Evolutionary conservation across 2,113 vertebrate genomes (phyloP), one percentile per base, ranked within the genome.

Genomic region (Mobula hypostoma): DNA sequence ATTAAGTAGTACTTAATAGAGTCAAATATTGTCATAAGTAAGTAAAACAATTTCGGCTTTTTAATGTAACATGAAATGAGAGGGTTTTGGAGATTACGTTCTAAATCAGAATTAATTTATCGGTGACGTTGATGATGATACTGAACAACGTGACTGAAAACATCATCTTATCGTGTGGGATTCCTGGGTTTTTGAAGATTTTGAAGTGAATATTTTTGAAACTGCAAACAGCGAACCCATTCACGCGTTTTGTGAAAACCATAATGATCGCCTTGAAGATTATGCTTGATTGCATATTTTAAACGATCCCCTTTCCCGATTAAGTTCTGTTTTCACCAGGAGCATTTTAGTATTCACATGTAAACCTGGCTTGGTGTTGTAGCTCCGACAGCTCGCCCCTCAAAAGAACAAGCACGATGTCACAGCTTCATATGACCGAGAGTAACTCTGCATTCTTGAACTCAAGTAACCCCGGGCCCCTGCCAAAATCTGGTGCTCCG

Each of bases 391-490:
- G 21, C 21, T 21, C 68, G 3, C 36, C 12, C 61, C 14, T 24
- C 36, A 11, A 40, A 8, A 87, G 56, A 7, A 6, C 58, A 87
- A 58, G 5, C 40, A 21, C 2, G 40, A 70, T 72, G 32, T 32
- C 90, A 29, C 66, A 93, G 36, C 36, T 88, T 17, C 56, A 63
- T 8, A 21, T 93, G 91, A 93, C 91, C 91, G 91, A 74, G 1
- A 93, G 91, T 74, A 93, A 93, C 91, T 74, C 32, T 2, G 36
- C 12, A 74, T 74, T 36, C 9, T 24, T 93, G 91, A 93, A 72
- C 36, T 74, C 68, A 8, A 93, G 91, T 93, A 93, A 93, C 91
- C 91, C 74, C 32, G 85, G 29, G 15, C 61, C 17, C 32, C 61
- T 32, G 61, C 85, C 85, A 90, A n/a, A 14, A 66, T 8, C 29